Conservation (phyloP, 2,113 vertebrate species). For the Choloepus hoffmanni region DNA sequence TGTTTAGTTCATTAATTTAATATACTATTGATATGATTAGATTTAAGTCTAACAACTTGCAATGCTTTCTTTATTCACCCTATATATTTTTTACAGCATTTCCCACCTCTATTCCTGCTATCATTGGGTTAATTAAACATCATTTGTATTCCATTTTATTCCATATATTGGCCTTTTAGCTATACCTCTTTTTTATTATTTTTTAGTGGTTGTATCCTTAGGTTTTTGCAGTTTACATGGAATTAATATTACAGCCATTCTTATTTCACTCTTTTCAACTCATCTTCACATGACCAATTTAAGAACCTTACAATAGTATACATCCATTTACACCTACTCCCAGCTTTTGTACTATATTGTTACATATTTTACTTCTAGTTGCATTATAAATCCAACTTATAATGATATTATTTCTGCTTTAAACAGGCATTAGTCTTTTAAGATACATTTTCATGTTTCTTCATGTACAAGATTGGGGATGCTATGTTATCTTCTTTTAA, state of each 20-base stretch:
- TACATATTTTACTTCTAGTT: not conserved
- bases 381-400: not conserved
- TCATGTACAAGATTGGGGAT: not conserved
- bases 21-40: not conserved
- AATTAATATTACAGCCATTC: not conserved
- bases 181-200: not conserved
- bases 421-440: not conserved
- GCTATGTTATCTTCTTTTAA: not conserved
- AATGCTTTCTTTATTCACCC: slow-evolving; percentile 6
- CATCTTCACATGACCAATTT: not conserved
- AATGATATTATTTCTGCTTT: not conserved
- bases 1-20: not conserved
- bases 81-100: not conserved
- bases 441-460: not conserved
- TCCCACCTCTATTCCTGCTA: not conserved
- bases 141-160: not conserved
- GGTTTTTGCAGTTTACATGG: not conserved
- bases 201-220: not conserved
- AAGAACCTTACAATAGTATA: not conserved
- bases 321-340: not conserved
- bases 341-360: not conserved
- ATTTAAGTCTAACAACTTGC: not conserved
- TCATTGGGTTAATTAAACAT: not conserved
- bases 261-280: not conserved
- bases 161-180: not conserved